Evolutionary conservation across 2,797 vertebrate species (phyloP).

Genomic region (Poeciliopsis gracilis): DNA sequence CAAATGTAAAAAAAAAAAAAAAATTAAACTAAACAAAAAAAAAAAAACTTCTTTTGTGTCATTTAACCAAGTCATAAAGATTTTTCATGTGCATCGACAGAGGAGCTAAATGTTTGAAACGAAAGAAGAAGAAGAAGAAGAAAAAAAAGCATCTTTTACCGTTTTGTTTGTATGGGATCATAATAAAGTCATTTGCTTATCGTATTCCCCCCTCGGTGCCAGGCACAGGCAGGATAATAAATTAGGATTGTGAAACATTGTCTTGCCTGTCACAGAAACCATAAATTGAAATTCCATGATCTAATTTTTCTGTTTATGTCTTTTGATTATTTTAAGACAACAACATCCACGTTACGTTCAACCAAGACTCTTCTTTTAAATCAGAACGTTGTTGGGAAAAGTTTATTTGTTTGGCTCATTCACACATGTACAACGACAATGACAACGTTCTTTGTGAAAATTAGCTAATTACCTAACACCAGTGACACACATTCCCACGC

Average conservation of each 20-base stretch:
- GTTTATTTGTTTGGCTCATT: background rate
- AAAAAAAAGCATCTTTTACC: background rate
- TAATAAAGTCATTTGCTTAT: constrained; percentile 78
- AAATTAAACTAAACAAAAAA: too few species aligned
- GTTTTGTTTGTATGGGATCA: constrained; percentile 60
- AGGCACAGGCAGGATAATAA: constrained; percentile 71
- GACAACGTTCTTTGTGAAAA: background rate
- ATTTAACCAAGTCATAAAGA: constrained; percentile 1
- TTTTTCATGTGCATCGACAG: background rate
- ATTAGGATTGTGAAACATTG: constrained; percentile 35
- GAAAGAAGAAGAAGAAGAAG: background rate
- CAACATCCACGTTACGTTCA: background rate
- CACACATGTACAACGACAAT: background rate
- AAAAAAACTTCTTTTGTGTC: background rate
- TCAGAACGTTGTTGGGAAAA: background rate
- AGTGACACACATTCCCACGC: background rate
- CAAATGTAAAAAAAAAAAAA: constrained; percentile 2
- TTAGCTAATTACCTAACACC: background rate
- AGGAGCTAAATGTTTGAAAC: background rate
- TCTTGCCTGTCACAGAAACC: constrained; percentile 9
- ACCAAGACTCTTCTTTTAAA: background rate
- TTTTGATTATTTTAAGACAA: background rate
- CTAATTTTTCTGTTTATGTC: background rate
- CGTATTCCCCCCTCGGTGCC: constrained; percentile 67
- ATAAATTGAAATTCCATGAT: constrained; percentile 26